phyloP scores from a whole-genome alignment of 2,888 invertebrate genomes.

The Melieria crassipennis region DNA sequence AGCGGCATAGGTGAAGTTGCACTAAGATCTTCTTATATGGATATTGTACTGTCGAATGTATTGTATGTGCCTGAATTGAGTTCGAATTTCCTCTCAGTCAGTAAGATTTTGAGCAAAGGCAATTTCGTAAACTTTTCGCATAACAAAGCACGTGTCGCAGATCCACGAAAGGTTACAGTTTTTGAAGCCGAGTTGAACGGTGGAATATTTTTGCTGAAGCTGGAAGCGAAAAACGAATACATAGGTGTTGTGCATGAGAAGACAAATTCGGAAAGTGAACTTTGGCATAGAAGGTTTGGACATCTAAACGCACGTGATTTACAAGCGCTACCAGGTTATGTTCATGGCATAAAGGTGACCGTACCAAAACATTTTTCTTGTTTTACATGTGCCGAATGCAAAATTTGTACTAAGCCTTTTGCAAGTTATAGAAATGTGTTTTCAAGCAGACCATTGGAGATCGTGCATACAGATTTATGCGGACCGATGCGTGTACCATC shows the following conservation, averaged over 20 bases:
- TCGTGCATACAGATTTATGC: conserved; percentile 37
- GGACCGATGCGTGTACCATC: conserved; percentile 29
- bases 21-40: neutral
- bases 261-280: conserved; percentile 7
- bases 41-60: conserved; percentile 27
- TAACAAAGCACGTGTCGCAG: conserved; percentile 17
- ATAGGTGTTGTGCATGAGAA: conserved; percentile 2
- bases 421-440: conserved; percentile 3
- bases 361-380: conserved; percentile 16
- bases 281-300: conserved; percentile 37
- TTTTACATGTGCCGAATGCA: neutral
- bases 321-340: conserved; percentile 17
- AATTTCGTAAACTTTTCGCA: conserved; percentile 24
- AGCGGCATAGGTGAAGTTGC: too few species aligned
- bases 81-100: conserved; percentile 32
- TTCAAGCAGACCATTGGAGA: conserved; percentile 11
- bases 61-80: conserved; percentile 30
- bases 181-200: conserved; percentile 23
- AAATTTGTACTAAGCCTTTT: conserved; percentile 19
- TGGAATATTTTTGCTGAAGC: conserved; percentile 27
- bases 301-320: conserved; percentile 33
- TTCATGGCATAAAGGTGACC: conserved; percentile 18
- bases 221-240: conserved; percentile 6
- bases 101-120: conserved; percentile 30
- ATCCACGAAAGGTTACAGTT: conserved; percentile 11